phyloP scores from a whole-genome alignment of 2,797 vertebrate genomes.

The Alcedo quadribrachys region DNA sequence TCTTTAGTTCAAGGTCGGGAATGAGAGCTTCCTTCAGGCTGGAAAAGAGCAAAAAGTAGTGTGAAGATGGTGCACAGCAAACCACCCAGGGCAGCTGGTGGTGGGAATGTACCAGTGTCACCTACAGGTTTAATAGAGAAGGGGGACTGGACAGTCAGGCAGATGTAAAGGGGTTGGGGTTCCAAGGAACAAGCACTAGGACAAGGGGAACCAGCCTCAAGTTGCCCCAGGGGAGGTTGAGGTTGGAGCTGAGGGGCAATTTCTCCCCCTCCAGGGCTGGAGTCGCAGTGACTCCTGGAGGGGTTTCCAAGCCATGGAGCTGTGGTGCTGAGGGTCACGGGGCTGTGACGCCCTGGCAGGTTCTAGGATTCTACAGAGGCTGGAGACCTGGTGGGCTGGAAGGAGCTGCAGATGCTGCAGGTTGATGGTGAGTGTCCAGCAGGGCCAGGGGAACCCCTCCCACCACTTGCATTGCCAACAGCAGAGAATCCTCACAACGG shows the following conservation, averaged over 20 bases:
- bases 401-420: rapidly evolving
- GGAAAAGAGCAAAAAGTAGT: background rate
- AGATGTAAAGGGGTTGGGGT: background rate
- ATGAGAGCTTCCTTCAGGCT: slow-evolving; percentile 85
- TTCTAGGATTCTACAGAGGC: background rate
- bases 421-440: background rate
- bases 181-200: background rate
- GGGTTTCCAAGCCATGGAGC: background rate
- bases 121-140: rapidly evolving
- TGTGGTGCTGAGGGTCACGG: no score
- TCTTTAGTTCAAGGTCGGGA: slow-evolving; percentile 84
- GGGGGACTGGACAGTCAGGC: background rate
- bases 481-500: background rate
- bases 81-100: rapidly evolving
- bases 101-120: rapidly evolving
- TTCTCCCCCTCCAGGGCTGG: background rate
- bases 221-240: background rate
- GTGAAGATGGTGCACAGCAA: background rate
- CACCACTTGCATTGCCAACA: background rate
- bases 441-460: background rate
- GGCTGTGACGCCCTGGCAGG: background rate
- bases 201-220: background rate
- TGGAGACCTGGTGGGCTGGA: background rate
- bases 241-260: background rate
- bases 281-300: background rate